These are phyloP conservation scores for Galeopterus variegatus DNA, from an alignment of 2,113 vertebrate genomes.

Conservation along the genomic window DNA sequence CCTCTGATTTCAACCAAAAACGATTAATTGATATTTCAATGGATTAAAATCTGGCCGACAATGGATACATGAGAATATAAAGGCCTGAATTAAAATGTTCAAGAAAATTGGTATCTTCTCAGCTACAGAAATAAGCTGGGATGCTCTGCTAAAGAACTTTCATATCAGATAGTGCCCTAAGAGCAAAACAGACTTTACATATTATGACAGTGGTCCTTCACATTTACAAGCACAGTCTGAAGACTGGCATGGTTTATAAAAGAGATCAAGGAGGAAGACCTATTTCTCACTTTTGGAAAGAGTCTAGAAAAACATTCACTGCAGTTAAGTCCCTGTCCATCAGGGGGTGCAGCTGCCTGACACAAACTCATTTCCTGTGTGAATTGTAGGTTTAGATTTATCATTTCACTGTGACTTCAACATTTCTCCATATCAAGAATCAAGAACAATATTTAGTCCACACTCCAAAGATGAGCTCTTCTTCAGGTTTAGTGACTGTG, in stretches of 20 bases:
- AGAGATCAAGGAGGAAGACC: not conserved
- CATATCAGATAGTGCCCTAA: not conserved
- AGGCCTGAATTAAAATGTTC: not conserved
- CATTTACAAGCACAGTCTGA: not conserved
- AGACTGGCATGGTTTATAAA: not conserved
- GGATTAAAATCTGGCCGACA: not conserved
- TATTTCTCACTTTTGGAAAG: not conserved
- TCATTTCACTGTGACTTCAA: not conserved
- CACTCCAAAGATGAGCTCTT: conserved; percentile 39
- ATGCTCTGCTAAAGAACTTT: not conserved
- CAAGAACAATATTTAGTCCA: not conserved
- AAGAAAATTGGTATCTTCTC: not conserved
- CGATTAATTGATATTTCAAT: not conserved
- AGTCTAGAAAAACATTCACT: not conserved
- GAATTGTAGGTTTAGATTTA: not conserved
- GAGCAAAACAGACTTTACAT: not conserved
- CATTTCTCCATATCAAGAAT: not conserved
- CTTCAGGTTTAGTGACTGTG: conserved; percentile 37
- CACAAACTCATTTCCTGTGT: not conserved
- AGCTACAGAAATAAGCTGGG: not conserved
- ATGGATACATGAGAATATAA: not conserved
- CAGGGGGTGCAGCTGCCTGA: not conserved
- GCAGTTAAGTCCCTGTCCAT: not conserved
- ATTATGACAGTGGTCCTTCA: not conserved
- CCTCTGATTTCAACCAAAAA: not conserved